Percentiles rank a stretch among this genome's conserved stretches.
Conservation (phyloP, 2,797 vertebrate genomes). For the Chelon auratus region DNA sequence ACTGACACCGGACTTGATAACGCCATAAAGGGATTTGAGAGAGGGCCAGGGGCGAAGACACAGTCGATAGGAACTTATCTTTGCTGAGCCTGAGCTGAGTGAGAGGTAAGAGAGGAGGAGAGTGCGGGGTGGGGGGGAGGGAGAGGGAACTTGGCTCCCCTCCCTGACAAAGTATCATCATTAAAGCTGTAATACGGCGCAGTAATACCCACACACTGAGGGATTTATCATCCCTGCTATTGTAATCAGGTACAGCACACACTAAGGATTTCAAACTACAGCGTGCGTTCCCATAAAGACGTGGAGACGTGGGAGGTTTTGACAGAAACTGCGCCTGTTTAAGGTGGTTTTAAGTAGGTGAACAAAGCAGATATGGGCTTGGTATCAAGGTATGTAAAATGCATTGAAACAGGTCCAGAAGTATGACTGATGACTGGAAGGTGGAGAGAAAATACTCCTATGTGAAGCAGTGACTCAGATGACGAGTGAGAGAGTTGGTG, state of each 20-base stretch:
- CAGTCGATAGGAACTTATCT: constrained; percentile 81
- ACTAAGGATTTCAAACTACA: constrained; percentile 62
- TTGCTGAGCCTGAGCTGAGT: constrained; percentile 53
- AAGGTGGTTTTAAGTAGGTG: constrained; percentile 51
- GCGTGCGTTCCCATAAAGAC: constrained; percentile 53
- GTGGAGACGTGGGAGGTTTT: constrained; percentile 57
- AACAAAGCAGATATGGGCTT: constrained; percentile 58
- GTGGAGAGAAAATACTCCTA: constrained; percentile 33
- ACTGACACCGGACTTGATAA: constrained; percentile 78
- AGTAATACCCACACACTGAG: constrained; percentile 69
- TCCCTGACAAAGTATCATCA: constrained; percentile 76
- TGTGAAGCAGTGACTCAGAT: constrained; percentile 10
- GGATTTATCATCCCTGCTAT: constrained; percentile 71
- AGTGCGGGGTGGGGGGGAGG: constrained; percentile 24
- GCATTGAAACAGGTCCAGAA: constrained; percentile 45
- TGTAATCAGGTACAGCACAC: constrained; percentile 69
- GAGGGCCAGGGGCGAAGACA: constrained; percentile 72
- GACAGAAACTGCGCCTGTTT: constrained; percentile 49
- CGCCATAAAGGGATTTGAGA: constrained; percentile 79
- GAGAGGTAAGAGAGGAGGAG: constrained; percentile 55
- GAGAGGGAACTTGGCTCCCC: constrained; percentile 56
- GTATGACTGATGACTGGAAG: constrained; percentile 23
- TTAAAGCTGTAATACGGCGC: constrained; percentile 74
- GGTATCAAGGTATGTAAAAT: constrained; percentile 51
- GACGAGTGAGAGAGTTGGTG: constrained; percentile 14